Conservation (phyloP, 2,797 vertebrate genomes). For the Gymnoscopelus braueri region DNA sequence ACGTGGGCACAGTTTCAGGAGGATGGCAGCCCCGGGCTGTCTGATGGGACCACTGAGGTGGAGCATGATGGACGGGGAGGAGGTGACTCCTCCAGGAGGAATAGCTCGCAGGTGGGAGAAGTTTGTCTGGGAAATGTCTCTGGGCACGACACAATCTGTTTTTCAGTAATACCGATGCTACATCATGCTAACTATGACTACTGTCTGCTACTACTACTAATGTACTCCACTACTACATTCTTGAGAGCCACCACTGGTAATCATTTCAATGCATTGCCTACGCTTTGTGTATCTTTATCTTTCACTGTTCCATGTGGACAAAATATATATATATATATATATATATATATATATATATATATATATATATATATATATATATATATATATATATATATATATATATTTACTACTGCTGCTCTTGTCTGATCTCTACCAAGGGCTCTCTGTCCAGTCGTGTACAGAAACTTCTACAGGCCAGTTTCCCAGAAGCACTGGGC, state of each 20-base stretch:
- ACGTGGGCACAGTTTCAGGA: conserved; percentile 85
- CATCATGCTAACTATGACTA: too few species aligned
- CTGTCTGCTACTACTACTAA: too few species aligned
- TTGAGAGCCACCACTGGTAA: too few species aligned
- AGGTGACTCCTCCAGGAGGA: conserved; percentile 32
- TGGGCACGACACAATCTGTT: too few species aligned
- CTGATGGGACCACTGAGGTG: conserved; percentile 75
- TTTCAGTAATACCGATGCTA: too few species aligned
- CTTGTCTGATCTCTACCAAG: conserved; percentile 63
- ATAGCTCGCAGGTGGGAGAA: conserved; percentile 69
- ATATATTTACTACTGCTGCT: neutral
- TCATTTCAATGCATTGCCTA: too few species aligned
- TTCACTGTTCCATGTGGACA: too few species aligned
- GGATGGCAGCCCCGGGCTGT: conserved; percentile 68
- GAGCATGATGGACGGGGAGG: conserved; percentile 71
- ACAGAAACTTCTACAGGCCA: conserved; percentile 86
- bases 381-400: neutral
- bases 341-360: too few species aligned
- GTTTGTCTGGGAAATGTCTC: neutral
- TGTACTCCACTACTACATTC: too few species aligned
- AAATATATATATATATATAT: too few species aligned
- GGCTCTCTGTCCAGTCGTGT: conserved; percentile 81
- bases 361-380: too few species aligned
- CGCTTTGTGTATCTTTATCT: too few species aligned
- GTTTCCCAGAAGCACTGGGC: conserved; percentile 83